Evolutionary conservation across 2,113 vertebrate genomes (phyloP), one percentile per base, ranked within the genome.

Genomic region (Laterallus jamaicensis): DNA sequence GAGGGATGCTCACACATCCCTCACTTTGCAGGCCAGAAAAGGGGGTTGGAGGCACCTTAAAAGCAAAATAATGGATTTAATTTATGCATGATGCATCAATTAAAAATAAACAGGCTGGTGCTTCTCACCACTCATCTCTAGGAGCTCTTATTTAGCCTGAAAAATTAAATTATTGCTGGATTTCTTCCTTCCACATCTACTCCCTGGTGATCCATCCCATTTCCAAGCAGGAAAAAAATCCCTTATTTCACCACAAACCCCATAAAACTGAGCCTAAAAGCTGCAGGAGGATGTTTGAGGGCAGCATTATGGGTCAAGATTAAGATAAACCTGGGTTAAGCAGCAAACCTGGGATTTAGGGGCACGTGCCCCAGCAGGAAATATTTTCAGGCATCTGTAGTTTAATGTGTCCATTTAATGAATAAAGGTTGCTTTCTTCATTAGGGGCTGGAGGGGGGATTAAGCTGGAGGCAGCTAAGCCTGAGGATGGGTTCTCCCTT

Each of bases 281-380:
- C 52, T 50, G 31, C 74, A 19, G 69, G n/a, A 58, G 56, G 74
- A 58, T 67, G 69, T 44, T 14, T 49, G 44, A 31, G 85, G 60
- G 56, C n/a, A 44, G 24, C 0, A 7, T 5, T 14, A 11, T 2
- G 67, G 37, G 4, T 37, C 0, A 2, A 54, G 47, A 40, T 54
- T 49, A 56, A 58, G 52, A 10, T 6, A 70, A 81, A 80, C 39
- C 25, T 4, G 47, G 20, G 83, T 55, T 63, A n/a, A 70, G 92
- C 60, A 44, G 73, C 32, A 66, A 90, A 93, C 66, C 66, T 35
- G 89, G 86, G 93, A 92, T 92, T 71, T 73, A 17, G 89, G 80
- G 73, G 29, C 96, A 91, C 47, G 39, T 88, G 96, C 63, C 50
- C 64, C 71, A 29, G 80, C 86, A 88, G 95, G 96, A 96, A 95